Conservation (phyloP, 2,888 invertebrate genomes). For the Pantelozetes paolii region DNA sequence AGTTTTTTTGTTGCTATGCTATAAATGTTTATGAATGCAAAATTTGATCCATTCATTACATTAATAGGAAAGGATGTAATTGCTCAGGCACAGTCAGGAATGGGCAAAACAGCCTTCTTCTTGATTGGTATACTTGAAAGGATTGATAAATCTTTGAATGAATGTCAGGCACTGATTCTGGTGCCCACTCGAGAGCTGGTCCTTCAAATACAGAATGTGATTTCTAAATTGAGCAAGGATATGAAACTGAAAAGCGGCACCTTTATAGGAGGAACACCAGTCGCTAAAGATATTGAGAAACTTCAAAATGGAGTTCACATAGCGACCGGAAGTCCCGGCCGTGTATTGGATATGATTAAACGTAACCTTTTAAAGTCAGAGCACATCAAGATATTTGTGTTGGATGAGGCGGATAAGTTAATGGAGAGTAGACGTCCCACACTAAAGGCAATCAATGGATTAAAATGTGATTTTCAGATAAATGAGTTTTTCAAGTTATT, state of each 20-base stretch:
- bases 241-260: conserved; percentile 97
- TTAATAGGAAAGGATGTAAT: conserved; percentile 91
- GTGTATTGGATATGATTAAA: conserved; percentile 98
- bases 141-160: conserved; percentile 79
- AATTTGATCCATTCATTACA: too few relatives aligned
- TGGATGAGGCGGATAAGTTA: conserved; percentile 99
- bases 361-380: conserved; percentile 68
- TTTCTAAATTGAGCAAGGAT: conserved; percentile 94
- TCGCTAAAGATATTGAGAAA: conserved; percentile 92
- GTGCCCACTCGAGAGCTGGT: conserved; percentile 87
- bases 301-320: conserved; percentile 91
- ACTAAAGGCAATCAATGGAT: too few relatives aligned
- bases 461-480: too few relatives aligned
- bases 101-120: conserved; percentile 99
- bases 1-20: too few relatives aligned
- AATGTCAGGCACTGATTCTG: conserved; percentile 95
- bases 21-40: conserved; percentile 43
- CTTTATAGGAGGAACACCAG: conserved; percentile 98
- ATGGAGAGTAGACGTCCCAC: too few relatives aligned
- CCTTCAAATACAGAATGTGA: conserved; percentile 75
- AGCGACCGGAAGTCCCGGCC: conserved; percentile 96
- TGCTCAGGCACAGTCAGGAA: conserved; percentile 99
- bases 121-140: conserved; percentile 97
- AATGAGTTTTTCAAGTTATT: too few relatives aligned
- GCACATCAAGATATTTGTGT: conserved; percentile 91